A percentile compares a stretch with the other conserved stretches of the same genome.
phyloP scores from a whole-genome alignment of 2,888 invertebrate genomes.

The Exephanes ischioxanthus region DNA sequence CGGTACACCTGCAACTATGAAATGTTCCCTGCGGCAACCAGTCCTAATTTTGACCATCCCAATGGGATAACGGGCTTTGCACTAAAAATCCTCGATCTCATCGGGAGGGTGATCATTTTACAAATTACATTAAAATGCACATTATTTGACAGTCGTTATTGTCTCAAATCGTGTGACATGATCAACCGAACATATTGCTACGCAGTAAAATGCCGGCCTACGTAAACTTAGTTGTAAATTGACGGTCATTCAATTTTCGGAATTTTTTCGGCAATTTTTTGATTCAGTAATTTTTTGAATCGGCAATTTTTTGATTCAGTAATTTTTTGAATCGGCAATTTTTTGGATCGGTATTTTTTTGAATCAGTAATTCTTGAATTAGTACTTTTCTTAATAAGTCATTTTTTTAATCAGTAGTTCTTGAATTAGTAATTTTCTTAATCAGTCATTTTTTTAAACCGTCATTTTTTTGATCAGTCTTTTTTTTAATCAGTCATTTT shows the following conservation, averaged over 20 bases:
- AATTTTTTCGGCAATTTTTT: not conserved
- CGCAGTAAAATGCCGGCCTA: too few relatives aligned
- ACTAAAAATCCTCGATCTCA: not conserved
- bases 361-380: too few relatives aligned
- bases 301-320: too few relatives aligned
- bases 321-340: too few relatives aligned
- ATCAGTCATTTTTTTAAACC: too few relatives aligned
- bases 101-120: not conserved
- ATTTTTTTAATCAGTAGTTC: too few relatives aligned
- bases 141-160: not conserved
- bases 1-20: conserved; percentile 63
- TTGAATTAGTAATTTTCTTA: too few relatives aligned
- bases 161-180: not conserved
- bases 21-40: not conserved
- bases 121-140: not conserved
- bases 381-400: too few relatives aligned
- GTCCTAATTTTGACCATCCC: conserved; percentile 1
- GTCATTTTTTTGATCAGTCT: too few relatives aligned
- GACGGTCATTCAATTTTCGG: not conserved
- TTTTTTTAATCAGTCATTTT: too few relatives aligned
- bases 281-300: too few relatives aligned
- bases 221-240: not conserved
- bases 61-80: not conserved
- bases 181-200: not conserved
- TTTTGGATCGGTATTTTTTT: too few relatives aligned